Base-by-base conservation (phyloP, 1,140 invertebrate species). In the Venturia canescens region DNA sequence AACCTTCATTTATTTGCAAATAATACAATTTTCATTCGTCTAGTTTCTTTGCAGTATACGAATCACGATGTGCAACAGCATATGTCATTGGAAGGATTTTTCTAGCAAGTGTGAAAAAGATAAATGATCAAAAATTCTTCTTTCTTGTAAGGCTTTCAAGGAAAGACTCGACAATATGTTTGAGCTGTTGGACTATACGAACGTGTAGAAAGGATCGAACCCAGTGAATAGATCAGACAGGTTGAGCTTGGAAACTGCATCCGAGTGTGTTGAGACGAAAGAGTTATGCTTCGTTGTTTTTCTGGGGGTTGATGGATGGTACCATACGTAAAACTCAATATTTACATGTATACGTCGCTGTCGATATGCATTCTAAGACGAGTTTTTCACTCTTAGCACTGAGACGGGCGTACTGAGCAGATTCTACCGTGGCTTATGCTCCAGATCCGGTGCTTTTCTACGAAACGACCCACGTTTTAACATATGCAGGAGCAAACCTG, bases 211-310 rank as follows among this genome's bases (percentile, higher is more conserved):
- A 53, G 53, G 26, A 50, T 29, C 15, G 23, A 74, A 6, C 38
- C 34, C 34, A n/a, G 60, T 23, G 16, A n/a, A 74, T 74, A 74
- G 2, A 74, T 69, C 48, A 79, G 63, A 34, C 78, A 71, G 85
- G 84, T 85, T 81, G 80, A 83, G 87, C 82, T 88, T 85, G 84
- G 87, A 81, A 86, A 85, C 81, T 82, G 83, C 88, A 88, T 89
- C 84, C 84, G 84, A 85, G 83, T 83, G 86, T 86, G 88, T 89
- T 88, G 87, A 85, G 78, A 85, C 83, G 87, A 85, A 90, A 89
- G 87, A 90, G 86, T 86, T 85, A 90, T 89, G 89, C 85, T 80
- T 81, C 53, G 29, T 82, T 87, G 86, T 89, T 87, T 89, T 87
- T 87, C 81, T 81, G 82, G 79, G 83, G 79, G 83, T 75, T 89